Base-by-base conservation (phyloP, 2,888 invertebrate species). In the Leucophenga maculata region DNA sequence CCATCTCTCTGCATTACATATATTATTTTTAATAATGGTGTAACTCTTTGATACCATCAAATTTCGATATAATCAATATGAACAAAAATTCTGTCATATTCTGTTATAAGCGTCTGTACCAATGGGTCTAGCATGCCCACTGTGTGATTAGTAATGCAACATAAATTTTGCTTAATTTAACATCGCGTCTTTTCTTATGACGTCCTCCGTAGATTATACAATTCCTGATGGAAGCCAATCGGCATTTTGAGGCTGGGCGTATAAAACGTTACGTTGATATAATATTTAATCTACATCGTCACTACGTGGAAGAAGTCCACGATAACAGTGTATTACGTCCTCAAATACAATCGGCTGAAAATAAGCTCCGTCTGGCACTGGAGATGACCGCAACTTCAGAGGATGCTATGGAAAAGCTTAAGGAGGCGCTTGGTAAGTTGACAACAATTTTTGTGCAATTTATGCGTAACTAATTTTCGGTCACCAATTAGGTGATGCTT, bases 381-480 rank as follows among this genome's bases (percentile, higher is more conserved):
- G 83, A 86, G 69, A 52, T 86, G 57, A 83, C 84, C 0, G 77
- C 78, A 0, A 77, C 78, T 9, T 85, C 86, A 0, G 80, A 86
- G 60, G 79, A 83, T 4, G 83, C 84, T 8, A 80, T 87, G 77
- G 74, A 79, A 16, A 77, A 77, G 46, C 70, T 87, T 6, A 82
- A 79, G 31, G 77, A 77, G 13, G 77, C 78, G 3, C 70, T 86
- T 22, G 79, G 62, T 64, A 20, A 26, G 20, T 8, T 2, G 52
- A 52, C 2, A 14, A 52, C 4, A 46, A 18, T 54, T 57, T n/a
- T n/a, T n/a, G n/a, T 44, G 44, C 14, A 18, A 59, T 6, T 62
- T 3, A 9, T 31, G 1, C 1, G 11, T 26, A 16, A 22, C 16
- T 60, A 16, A 46, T 52, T 46, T 32, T 32, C 9, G 1, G 54